Conservation (phyloP, 2,797 vertebrate species). For the Xenops minutus region DNA sequence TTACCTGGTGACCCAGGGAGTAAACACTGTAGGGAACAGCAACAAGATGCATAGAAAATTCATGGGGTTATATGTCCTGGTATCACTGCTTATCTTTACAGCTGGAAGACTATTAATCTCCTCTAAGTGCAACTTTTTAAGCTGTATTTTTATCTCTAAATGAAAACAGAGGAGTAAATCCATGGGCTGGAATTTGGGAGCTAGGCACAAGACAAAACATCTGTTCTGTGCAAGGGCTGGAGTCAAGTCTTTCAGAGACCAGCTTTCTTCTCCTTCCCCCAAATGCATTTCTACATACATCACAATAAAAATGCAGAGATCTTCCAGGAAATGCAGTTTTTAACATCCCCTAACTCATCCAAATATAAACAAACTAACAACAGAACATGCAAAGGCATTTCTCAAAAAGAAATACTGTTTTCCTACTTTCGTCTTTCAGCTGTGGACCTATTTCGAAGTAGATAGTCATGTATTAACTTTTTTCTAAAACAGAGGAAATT, state of each 20-base stretch:
- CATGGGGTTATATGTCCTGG: accelerated
- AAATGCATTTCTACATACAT: not conserved
- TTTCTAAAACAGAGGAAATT: not conserved
- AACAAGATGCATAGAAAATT: not conserved
- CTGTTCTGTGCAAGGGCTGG: not conserved
- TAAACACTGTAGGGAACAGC: not conserved
- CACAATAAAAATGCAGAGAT: not conserved
- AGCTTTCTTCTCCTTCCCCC: not conserved
- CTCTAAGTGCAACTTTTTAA: not conserved
- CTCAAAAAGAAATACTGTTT: not conserved
- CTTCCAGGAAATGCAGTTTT: not conserved
- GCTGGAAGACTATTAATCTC: not conserved
- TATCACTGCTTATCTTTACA: not conserved
- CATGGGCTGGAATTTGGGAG: not conserved
- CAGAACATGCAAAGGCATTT: not conserved
- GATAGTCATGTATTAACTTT: not conserved
- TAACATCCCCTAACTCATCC: not conserved
- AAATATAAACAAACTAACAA: not conserved
- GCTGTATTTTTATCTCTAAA: not conserved
- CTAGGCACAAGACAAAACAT: not conserved
- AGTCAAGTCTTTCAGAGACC: not conserved
- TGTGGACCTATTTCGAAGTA: not conserved
- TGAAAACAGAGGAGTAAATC: not conserved
- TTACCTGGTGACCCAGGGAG: not conserved
- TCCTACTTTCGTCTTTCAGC: not conserved